Evolutionary conservation across 2,113 vertebrate genomes (phyloP).

Genomic region (Sterna hirundo): DNA sequence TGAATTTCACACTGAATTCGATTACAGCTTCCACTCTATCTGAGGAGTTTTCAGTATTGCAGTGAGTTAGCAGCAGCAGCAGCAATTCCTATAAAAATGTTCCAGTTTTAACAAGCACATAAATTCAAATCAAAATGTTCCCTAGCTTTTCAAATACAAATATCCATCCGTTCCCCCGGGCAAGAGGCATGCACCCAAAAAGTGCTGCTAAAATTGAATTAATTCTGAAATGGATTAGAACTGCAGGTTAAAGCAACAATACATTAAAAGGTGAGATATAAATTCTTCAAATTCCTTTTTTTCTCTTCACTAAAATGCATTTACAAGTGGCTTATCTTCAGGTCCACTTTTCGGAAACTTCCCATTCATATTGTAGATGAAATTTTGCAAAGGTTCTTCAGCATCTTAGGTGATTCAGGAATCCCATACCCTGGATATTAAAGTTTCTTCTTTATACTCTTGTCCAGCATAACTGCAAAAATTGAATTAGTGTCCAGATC

Average conservation of each 20-base stretch:
- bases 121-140: constrained; percentile 66
- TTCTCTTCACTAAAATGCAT: constrained; percentile 46
- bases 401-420: constrained; percentile 50
- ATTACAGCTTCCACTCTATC: constrained; percentile 48
- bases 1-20: constrained; percentile 68
- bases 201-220: constrained; percentile 49
- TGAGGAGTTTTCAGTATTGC: constrained; percentile 61
- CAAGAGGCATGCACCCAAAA: constrained; percentile 53
- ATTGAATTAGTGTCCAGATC: constrained; percentile 27
- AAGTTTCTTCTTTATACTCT: constrained; percentile 77
- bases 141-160: constrained; percentile 59
- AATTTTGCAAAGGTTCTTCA: constrained; percentile 65
- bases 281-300: constrained; percentile 60
- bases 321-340: constrained; percentile 24
- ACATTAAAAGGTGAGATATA: constrained; percentile 47
- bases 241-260: constrained; percentile 65
- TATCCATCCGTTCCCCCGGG: constrained; percentile 42
- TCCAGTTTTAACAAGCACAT: constrained; percentile 66
- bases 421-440: constrained; percentile 67
- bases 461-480: constrained; percentile 39
- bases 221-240: constrained; percentile 56
- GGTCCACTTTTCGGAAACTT: constrained; percentile 67
- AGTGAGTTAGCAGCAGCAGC: constrained; percentile 63
- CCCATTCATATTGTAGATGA: constrained; percentile 37
- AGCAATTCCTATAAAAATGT: constrained; percentile 67